Conservation (phyloP, 2,797 vertebrate species). For the Caiman crocodilus region DNA sequence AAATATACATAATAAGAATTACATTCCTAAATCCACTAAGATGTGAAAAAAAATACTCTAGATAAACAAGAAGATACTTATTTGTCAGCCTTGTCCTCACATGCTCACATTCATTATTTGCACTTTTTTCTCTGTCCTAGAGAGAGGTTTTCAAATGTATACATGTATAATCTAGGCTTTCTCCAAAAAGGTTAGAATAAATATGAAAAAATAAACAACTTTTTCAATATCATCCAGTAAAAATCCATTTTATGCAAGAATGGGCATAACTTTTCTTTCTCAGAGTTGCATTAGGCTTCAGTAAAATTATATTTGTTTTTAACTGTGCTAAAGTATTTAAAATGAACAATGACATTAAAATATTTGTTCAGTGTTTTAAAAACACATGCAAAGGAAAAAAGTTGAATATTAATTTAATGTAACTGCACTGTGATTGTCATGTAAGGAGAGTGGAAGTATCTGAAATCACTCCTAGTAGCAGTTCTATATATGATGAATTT, state of each 20-base stretch:
- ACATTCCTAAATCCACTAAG: neutral
- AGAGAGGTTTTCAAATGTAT: neutral
- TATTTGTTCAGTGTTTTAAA: neutral
- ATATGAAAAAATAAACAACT: neutral
- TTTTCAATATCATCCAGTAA: neutral
- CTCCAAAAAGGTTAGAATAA: neutral
- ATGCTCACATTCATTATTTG: neutral
- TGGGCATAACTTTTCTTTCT: neutral
- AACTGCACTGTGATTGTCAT: neutral
- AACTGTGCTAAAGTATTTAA: neutral
- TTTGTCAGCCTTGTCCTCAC: neutral
- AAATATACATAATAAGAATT: neutral
- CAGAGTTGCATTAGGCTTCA: neutral
- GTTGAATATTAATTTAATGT: neutral
- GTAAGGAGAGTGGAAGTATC: neutral
- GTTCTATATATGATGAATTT: too few relatives aligned
- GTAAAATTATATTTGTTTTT: neutral
- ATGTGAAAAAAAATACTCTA: neutral
- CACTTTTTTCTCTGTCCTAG: neutral
- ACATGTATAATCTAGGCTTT: neutral
- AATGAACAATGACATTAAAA: neutral
- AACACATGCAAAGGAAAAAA: neutral
- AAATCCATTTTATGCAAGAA: neutral
- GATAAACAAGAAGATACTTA: neutral
- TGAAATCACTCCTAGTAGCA: neutral